Base-by-base conservation (phyloP, 2,797 vertebrate genomes). In the Sarcoramphus papa region DNA sequence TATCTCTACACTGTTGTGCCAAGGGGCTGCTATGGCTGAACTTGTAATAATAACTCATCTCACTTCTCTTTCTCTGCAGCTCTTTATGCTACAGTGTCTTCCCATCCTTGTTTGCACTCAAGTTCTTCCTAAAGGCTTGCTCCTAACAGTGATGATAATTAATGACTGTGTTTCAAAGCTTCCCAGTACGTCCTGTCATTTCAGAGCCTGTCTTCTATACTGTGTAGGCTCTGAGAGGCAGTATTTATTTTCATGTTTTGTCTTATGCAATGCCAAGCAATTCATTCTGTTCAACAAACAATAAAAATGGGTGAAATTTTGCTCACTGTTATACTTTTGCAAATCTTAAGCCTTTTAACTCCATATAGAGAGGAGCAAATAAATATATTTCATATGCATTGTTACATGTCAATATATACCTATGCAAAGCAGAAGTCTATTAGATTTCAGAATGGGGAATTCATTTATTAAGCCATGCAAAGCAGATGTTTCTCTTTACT, bases 31-130 rank as follows among this genome's bases (percentile, higher is more conserved):
- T 70, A 28, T 28, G 7, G 35, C 59, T 33, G 47, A 69, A 37
- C n/a, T 78, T 82, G 35, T 47, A 64, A 35, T 63, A 65, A 23
- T 41, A 63, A 60, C 16, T 63, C 33, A 59, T 73, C 33, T 90
- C n/a, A 28, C 45, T 78, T 80, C 41, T 87, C 20, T 53, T 80
- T 48, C 45, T 54, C 25, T 60, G 40, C 48, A 77, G n/a, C 23
- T 68, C 31, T 73, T 78, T 86, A 56, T 27, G 31, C 65, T 82
- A 9, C 84, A 93, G 48, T 81, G 65, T 73, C 67, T 68, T 92
- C 56, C 51, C 85, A 92, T 95, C 25, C 85, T 85, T 88, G 62
- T 95, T 95, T 95, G 82, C 35, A n/a, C 45, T 85, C 51, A 20
- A 74, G 41, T 50, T 73, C 51, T 33, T 47, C 10, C 41, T 64